Evolutionary conservation across 2,797 vertebrate genomes (phyloP).

Genomic region (Tachyglossus aculeatus): DNA sequence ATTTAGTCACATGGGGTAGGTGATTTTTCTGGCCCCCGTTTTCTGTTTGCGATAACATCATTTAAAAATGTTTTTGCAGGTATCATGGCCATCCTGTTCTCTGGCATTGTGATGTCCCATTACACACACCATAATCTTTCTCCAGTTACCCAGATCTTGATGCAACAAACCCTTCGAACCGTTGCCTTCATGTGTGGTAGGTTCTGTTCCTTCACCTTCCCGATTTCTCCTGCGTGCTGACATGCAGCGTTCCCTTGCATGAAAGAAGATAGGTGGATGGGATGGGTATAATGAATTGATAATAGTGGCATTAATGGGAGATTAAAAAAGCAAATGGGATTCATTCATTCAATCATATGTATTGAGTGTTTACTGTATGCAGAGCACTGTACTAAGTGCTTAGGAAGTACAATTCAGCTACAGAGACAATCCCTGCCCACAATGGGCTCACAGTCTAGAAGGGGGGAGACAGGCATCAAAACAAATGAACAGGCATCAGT

Average conservation of each 20-base stretch:
- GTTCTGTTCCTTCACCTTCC: constrained; percentile 54
- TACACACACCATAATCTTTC: constrained; percentile 99
- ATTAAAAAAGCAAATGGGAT: no score
- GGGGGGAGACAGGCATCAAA: no score
- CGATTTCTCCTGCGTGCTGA: neutral
- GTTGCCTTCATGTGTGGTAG: constrained; percentile 97
- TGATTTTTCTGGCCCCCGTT: neutral
- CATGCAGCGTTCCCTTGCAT: neutral
- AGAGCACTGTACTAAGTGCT: no score
- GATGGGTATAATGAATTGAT: no score
- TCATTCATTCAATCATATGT: no score
- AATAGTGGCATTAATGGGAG: no score
- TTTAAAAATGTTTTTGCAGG: constrained; percentile 82
- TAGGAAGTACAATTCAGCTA: no score
- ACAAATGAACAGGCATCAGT: no score
- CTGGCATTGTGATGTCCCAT: constrained; percentile 98
- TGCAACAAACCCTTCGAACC: constrained; percentile 96
- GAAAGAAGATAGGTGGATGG: no score
- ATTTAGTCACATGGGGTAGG: accelerated
- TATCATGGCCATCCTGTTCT: constrained; percentile 99
- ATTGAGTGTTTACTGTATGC: no score
- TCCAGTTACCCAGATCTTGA: constrained; percentile 96
- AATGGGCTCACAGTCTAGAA: no score
- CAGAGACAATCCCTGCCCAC: no score
- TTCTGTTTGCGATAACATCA: neutral